Base-by-base conservation (phyloP, 2,888 invertebrate species). In the Trisateles emortualis region DNA sequence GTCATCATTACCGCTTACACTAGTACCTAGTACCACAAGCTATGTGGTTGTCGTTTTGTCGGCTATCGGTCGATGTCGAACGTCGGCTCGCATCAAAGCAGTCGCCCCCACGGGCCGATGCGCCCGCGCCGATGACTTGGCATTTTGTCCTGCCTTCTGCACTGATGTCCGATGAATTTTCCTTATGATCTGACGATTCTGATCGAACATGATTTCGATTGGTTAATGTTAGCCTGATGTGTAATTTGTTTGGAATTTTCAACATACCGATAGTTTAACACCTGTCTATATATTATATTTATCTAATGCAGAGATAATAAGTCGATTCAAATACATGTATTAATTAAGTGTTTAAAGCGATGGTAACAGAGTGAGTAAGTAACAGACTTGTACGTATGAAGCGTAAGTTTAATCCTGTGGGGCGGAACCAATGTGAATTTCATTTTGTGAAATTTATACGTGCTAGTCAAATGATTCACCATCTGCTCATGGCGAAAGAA, bases 21-120 rank as follows among this genome's bases (percentile, higher is more conserved):
- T 57, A 62, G 6, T 81, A 35, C 60, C 76, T 80, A 80, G 59
- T 29, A 59, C 76, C 76, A 56, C 45, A 44, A 50, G 50, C 57
- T 52, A 53, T 60, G 67, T 65, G 79, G 79, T 87, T 82, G 87
- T 90, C 89, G 88, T 90, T 90, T 91, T 90, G 89, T 90, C 86
- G 84, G 87, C 83, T 86, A 90, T 90, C 88, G 89, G 76, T 56
- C 83, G 88, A 84, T 85, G 90, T 87, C 88, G 90, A 90, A 86
- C 83, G 90, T 86, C 90, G 92, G 91, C 88, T 76, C 74, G 82
- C 87, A 87, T 92, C 91, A 92, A 92, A 92, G 91, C 80, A 63
- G 69, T 77, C 75, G 76, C 72, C 74, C 78, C 77, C 74, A 74
- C 70, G 81, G 75, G 70, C 77, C 83, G 81, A 72, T 86, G 88